Percentiles rank a stretch among this genome's conserved stretches.
These are phyloP conservation scores for Drosophila crucigera DNA, from an alignment of 2,888 invertebrate species.

Conservation along the genomic window DNA sequence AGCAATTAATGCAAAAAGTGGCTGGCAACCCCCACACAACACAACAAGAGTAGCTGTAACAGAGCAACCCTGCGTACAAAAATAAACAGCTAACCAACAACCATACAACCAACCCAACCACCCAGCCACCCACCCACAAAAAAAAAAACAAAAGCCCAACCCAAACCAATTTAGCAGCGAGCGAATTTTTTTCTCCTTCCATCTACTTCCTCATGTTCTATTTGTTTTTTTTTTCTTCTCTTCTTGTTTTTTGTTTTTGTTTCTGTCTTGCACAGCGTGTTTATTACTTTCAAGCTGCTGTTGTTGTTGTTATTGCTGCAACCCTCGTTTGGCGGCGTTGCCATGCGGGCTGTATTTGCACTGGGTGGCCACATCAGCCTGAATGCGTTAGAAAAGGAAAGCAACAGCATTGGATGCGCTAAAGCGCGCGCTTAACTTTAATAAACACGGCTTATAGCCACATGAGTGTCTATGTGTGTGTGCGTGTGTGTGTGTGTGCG, in stretches of 20 bases:
- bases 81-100: constrained; percentile 57
- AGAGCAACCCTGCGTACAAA: constrained; percentile 63
- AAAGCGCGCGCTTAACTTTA: constrained; percentile 57
- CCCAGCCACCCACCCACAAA: constrained; percentile 19
- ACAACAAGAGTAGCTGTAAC: constrained; percentile 12
- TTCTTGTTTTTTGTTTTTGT: constrained; percentile 22
- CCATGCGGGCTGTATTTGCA: constrained; percentile 43
- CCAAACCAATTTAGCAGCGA: constrained; percentile 27
- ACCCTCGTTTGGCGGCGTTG: constrained; percentile 50
- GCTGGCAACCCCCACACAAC: constrained; percentile 52
- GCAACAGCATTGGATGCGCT: constrained; percentile 8
- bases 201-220: constrained; percentile 1
- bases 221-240: constrained; percentile 17
- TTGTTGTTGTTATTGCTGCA: constrained; percentile 30
- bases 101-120: constrained; percentile 20
- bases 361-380: constrained; percentile 27
- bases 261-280: constrained; percentile 49
- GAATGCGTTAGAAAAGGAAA: constrained; percentile 6
- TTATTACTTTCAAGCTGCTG: constrained; percentile 60
- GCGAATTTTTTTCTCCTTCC: constrained; percentile 15
- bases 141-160: constrained; percentile 5
- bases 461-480: constrained; percentile 10
- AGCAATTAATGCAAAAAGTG: constrained; percentile 81
- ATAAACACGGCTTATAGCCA: constrained; percentile 42
- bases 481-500: constrained; percentile 1